A percentile compares a stretch with the other conserved stretches of the same genome.
Evolutionary conservation across 1,140 invertebrate genomes (phyloP).

Genomic region (Agrilus planipennis): DNA sequence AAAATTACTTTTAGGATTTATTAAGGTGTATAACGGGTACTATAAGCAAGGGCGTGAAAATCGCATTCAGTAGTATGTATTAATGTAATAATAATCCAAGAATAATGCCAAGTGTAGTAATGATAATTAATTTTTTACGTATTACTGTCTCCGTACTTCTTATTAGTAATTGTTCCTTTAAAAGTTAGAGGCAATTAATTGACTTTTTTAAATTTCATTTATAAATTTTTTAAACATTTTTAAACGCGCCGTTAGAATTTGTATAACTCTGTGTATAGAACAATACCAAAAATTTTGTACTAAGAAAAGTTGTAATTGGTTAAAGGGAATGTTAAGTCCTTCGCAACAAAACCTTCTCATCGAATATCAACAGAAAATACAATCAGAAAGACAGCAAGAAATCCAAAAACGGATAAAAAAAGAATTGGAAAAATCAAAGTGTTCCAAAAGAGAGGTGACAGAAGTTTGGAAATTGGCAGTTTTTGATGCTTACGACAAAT

Average conservation of each 20-base stretch:
- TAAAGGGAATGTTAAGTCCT: slow-evolving; percentile 32
- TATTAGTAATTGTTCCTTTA: too few species aligned
- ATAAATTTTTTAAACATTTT: slow-evolving; percentile 8
- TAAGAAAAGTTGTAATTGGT: slow-evolving; percentile 9
- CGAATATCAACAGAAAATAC: slow-evolving; percentile 28
- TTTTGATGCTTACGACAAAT: slow-evolving; percentile 28
- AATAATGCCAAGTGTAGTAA: too few species aligned
- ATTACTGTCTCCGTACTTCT: too few species aligned
- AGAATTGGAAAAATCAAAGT: slow-evolving; percentile 26
- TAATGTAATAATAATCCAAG: too few species aligned
- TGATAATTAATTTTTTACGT: too few species aligned
- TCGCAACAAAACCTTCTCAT: slow-evolving; percentile 31
- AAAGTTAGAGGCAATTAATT: too few species aligned
- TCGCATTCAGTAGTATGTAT: too few species aligned
- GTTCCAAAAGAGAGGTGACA: slow-evolving; percentile 30
- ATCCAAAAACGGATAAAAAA: slow-evolving; percentile 30
- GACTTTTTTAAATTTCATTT: too few species aligned
- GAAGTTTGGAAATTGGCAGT: slow-evolving; percentile 40
- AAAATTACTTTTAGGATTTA: too few species aligned
- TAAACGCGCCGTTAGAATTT: neutral
- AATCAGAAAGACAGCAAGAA: slow-evolving; percentile 27
- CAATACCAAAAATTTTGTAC: slow-evolving; percentile 1
- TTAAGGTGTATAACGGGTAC: too few species aligned
- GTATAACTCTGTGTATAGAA: neutral
- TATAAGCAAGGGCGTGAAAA: too few species aligned